phyloP scores from a whole-genome alignment of 2,797 vertebrate genomes.

The Crenichthys baileyi region DNA sequence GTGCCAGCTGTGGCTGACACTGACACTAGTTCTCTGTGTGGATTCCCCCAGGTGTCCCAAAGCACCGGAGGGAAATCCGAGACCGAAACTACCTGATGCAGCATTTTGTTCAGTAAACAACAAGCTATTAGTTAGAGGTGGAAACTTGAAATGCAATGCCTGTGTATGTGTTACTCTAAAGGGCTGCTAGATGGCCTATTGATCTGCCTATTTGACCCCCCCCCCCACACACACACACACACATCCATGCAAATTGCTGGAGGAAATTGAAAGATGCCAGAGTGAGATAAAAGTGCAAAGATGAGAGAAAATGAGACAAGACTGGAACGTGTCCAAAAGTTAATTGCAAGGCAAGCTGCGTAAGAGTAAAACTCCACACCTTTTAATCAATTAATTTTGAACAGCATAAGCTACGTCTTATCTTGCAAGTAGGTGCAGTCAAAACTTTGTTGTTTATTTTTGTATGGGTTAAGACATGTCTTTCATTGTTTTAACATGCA shows the following conservation, averaged over 20 bases:
- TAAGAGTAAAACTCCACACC: constrained; percentile 9
- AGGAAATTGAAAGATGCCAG: constrained; percentile 84
- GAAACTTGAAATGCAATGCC: constrained; percentile 79
- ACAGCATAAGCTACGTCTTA: not conserved
- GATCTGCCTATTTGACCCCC: constrained; percentile 85
- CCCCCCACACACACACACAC: no score
- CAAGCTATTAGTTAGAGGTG: constrained; percentile 86
- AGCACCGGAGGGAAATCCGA: constrained; percentile 48
- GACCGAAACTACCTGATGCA: constrained; percentile 74
- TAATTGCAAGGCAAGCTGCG: constrained; percentile 27
- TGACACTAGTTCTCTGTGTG: not conserved
- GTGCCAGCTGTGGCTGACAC: not conserved
- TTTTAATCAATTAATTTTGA: constrained; percentile 4
- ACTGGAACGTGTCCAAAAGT: constrained; percentile 37
- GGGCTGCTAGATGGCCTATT: constrained; percentile 86
- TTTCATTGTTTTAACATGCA: no score
- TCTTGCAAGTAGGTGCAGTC: no score
- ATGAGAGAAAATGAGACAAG: constrained; percentile 17
- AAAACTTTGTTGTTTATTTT: not conserved
- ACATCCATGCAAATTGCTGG: constrained; percentile 74
- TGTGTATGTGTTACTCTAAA: constrained; percentile 75
- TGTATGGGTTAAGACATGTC: no score
- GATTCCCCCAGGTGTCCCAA: constrained; percentile 39
- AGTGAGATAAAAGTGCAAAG: constrained; percentile 41
- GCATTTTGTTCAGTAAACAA: constrained; percentile 88